Evolutionary conservation across 2,797 vertebrate genomes (phyloP).

Genomic region (Chaetophractus vellerosus): DNA sequence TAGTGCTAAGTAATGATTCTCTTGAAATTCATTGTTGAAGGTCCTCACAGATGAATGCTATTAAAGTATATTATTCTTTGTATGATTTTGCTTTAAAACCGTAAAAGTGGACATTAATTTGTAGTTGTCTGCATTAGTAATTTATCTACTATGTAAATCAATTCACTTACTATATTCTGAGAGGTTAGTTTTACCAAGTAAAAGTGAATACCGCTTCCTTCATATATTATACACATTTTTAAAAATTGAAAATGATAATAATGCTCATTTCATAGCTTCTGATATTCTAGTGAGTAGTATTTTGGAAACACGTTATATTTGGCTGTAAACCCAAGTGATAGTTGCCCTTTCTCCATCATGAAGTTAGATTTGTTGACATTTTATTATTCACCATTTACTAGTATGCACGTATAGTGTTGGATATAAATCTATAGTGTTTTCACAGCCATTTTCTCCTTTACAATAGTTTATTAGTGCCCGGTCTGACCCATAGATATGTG

Average conservation of each 20-base stretch:
- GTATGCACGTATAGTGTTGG: not conserved
- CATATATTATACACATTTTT: conserved; percentile 31
- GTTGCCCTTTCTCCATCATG: not conserved
- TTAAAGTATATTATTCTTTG: conserved; percentile 83
- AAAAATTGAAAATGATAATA: conserved; percentile 57
- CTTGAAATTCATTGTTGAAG: conserved; percentile 81
- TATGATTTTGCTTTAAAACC: conserved; percentile 82
- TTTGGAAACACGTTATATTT: conserved; percentile 26
- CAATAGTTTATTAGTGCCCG: not conserved
- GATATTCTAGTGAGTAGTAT: not conserved
- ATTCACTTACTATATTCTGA: conserved; percentile 73
- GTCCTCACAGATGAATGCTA: conserved; percentile 73
- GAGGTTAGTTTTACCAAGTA: conserved; percentile 64
- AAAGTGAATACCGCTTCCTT: conserved; percentile 73
- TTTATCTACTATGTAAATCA: conserved; percentile 77
- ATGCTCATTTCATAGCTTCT: conserved; percentile 19
- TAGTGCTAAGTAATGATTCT: conserved; percentile 82
- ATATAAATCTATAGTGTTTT: not conserved
- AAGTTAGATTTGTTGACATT: not conserved
- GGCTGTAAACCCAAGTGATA: not conserved
- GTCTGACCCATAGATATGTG: not conserved
- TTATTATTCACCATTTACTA: not conserved
- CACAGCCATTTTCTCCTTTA: not conserved
- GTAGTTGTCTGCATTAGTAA: conserved; percentile 81
- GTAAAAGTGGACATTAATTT: conserved; percentile 79